These are phyloP conservation scores for Leptinotarsa texana DNA, from an alignment of 1,140 invertebrate species.

Conservation along the genomic window DNA sequence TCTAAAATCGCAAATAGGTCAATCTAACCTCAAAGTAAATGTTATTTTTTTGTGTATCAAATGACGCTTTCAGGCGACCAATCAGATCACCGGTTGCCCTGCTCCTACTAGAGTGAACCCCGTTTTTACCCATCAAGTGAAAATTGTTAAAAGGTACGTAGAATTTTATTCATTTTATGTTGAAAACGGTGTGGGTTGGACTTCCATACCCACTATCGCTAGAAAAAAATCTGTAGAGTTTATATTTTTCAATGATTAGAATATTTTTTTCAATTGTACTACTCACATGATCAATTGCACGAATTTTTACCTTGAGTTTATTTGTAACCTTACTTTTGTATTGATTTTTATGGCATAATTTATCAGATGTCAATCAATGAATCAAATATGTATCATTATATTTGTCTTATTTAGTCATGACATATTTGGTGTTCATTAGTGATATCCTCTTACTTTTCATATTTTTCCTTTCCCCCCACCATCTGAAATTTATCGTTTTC, in stretches of 20 bases:
- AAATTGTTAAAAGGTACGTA: conserved; percentile 56
- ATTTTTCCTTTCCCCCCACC: conserved; percentile 28
- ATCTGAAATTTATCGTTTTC: conserved; percentile 38
- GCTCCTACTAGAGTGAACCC: conserved; percentile 52
- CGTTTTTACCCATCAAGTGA: conserved; percentile 55
- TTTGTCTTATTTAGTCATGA: not conserved
- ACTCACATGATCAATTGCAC: conserved; percentile 25
- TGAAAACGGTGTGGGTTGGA: conserved; percentile 50
- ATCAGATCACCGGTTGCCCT: conserved; percentile 51
- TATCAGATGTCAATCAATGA: conserved; percentile 40
- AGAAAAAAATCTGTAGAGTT: conserved; percentile 37
- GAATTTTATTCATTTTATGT: conserved; percentile 57
- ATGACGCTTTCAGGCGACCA: conserved; percentile 52
- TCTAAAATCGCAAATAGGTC: conserved; percentile 31
- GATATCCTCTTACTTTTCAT: conserved; percentile 33
- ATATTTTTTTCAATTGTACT: conserved; percentile 17
- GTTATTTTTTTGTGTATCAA: conserved; percentile 56
- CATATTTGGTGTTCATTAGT: conserved; percentile 8
- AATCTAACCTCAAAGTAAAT: conserved; percentile 50
- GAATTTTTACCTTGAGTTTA: conserved; percentile 42
- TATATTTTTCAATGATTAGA: conserved; percentile 32
- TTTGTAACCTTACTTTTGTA: conserved; percentile 55
- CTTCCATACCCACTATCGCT: conserved; percentile 37
- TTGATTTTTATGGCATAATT: conserved; percentile 48
- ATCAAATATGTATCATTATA: conserved; percentile 28